Evolutionary conservation across 1,140 invertebrate species (phyloP), one percentile per base, ranked within the genome.

Genomic region (Pseudomyrmex concolor): DNA sequence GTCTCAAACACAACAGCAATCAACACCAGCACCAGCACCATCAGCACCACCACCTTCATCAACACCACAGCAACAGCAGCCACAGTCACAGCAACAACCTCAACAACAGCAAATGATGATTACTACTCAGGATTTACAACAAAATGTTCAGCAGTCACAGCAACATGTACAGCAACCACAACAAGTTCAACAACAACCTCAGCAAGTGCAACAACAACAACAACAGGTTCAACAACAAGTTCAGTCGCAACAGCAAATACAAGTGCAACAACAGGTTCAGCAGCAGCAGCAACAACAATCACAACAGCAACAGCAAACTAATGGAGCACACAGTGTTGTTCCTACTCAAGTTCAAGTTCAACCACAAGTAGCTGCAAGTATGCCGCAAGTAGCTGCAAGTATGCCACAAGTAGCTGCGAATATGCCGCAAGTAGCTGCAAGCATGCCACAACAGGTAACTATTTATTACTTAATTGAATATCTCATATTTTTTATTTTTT

Each of bases 111-210:
- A 92, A 91, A 93, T 93, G 88, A 93, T 93, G 90, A 93, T 93
- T 62, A 82, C 90, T 1, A 89, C 92, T 12, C 92, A 93, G 66
- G 92, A 95, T 48, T 93, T 87, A 89, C 90, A 92, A 90, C 91
- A 95, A 93, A 94, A 95, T 88, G 95, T 95, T 13, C 95, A 95
- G 71, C 95, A 95, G 72, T 63, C 84, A 85, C 89, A 94, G 76
- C 94, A 95, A n/a, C 92, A 94, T 81, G 90, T 93, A 83, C 92
- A 95, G 71, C 95, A 95, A 71, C 63, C 83, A 84, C 89, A 94
- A 78, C 94, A 95, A n/a, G 92, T 93, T 81, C 90, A 93, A 83
- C 92, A 94, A 85, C 94, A 94, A 81, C 85, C 92, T 93, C 85
- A 92, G 43, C 84, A 91, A 45, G 62, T 43, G 2, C 62, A 64